These are phyloP conservation scores for Acanthisitta chloris DNA, from an alignment of 2,113 vertebrate species.

Conservation along the genomic window DNA sequence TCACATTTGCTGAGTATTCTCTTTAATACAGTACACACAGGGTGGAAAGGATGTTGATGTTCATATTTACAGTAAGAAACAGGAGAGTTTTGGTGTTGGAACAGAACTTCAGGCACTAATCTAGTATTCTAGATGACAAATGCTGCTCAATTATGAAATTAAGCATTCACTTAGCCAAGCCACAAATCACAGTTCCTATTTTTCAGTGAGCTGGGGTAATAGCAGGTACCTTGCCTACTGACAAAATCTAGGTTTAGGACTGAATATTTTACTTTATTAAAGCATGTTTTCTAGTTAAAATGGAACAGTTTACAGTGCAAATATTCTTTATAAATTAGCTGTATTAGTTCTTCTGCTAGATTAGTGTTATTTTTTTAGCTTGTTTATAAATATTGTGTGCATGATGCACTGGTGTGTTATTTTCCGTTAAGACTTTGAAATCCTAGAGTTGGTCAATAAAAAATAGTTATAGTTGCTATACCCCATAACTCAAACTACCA, in stretches of 20 bases:
- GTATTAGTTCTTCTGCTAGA: not conserved
- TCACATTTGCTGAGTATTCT: not conserved
- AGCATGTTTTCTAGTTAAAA: not conserved
- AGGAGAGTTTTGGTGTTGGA: not conserved
- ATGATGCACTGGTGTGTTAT: not conserved
- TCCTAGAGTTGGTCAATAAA: not conserved
- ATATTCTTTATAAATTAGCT: not conserved
- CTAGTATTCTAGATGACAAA: not conserved
- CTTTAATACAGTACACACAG: not conserved
- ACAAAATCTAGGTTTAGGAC: not conserved
- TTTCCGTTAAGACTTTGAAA: not conserved
- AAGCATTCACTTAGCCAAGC: not conserved
- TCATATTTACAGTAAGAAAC: not conserved
- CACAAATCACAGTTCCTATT: not conserved
- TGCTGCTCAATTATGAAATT: not conserved
- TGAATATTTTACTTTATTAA: not conserved
- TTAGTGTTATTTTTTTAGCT: not conserved
- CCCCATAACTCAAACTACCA: not conserved
- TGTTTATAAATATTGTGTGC: not conserved
- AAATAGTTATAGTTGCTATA: not conserved
- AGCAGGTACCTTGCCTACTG: rapidly evolving
- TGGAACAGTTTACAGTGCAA: not conserved
- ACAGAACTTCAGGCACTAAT: conserved; percentile 2
- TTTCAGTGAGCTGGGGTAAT: not conserved
- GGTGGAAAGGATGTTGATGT: not conserved